Percentiles rank a stretch among this genome's conserved stretches.
phyloP scores from a whole-genome alignment of 2,888 invertebrate species.

The Cephus pygmeus region DNA sequence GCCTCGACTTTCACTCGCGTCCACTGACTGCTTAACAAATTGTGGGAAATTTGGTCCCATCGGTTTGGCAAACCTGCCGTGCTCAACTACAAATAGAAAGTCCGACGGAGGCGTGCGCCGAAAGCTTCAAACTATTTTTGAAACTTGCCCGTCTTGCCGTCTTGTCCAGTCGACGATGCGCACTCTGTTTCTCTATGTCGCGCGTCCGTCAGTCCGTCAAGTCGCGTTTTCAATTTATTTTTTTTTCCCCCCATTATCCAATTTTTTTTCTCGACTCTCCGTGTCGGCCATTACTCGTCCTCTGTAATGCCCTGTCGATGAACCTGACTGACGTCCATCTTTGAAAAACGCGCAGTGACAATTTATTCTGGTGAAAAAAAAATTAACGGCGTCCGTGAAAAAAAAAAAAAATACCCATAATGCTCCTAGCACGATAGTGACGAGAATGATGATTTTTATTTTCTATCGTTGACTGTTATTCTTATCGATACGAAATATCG shows the following conservation, averaged over 20 bases:
- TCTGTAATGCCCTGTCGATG: background rate
- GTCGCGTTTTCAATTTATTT: background rate
- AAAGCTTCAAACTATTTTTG: constrained; percentile 47
- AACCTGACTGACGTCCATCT: background rate
- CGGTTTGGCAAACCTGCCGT: constrained; percentile 31
- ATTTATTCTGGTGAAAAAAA: background rate
- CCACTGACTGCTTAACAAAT: background rate
- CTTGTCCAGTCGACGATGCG: constrained; percentile 38
- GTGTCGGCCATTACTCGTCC: background rate
- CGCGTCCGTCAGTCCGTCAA: constrained; percentile 13
- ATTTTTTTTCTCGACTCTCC: background rate
- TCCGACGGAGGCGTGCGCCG: constrained; percentile 3
- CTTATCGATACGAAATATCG: background rate
- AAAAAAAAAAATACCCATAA: background rate
- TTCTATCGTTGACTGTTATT: background rate
- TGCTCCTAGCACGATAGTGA: background rate
- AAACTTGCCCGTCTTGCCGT: constrained; percentile 34
- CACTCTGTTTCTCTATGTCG: constrained; percentile 1
- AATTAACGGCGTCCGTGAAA: background rate
- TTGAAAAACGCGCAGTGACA: background rate
- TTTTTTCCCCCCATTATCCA: background rate
- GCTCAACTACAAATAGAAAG: constrained; percentile 49
- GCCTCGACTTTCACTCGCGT: background rate
- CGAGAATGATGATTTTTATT: background rate
- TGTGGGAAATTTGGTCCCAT: constrained; percentile 26